Conservation (phyloP, 2,113 vertebrate species). For the Sylvicapra grimmia region DNA sequence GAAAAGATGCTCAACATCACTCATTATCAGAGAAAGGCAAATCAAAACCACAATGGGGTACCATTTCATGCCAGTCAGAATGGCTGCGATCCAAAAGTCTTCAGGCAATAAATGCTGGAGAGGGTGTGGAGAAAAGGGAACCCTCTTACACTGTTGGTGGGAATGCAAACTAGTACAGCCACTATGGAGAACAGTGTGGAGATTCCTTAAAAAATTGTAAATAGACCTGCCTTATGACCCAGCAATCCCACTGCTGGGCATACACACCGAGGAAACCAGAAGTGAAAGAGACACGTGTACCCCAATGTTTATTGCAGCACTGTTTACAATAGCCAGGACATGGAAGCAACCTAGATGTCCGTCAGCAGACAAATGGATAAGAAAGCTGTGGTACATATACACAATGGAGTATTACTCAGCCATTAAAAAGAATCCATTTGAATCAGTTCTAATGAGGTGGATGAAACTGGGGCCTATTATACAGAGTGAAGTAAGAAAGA, state of each 20-base stretch:
- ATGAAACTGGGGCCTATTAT: background rate
- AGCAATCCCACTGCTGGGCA: background rate
- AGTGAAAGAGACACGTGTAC: background rate
- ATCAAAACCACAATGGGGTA: background rate
- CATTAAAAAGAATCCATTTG: background rate
- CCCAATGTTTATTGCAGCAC: background rate
- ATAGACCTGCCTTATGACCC: background rate
- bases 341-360: background rate
- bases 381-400: background rate
- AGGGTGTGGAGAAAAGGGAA: background rate
- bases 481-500: background rate
- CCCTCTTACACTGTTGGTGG: background rate
- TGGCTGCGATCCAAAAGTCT: background rate
- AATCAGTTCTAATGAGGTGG: background rate
- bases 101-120: background rate
- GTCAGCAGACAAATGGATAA: fast-evolving
- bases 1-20: background rate
- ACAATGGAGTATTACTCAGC: background rate
- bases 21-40: background rate
- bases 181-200: background rate
- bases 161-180: background rate
- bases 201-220: background rate
- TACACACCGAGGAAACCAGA: background rate
- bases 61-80: background rate
- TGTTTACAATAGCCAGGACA: background rate